These are phyloP conservation scores for Conopomorpha cramerella DNA, from an alignment of 1,140 invertebrate species.

Conservation along the genomic window DNA sequence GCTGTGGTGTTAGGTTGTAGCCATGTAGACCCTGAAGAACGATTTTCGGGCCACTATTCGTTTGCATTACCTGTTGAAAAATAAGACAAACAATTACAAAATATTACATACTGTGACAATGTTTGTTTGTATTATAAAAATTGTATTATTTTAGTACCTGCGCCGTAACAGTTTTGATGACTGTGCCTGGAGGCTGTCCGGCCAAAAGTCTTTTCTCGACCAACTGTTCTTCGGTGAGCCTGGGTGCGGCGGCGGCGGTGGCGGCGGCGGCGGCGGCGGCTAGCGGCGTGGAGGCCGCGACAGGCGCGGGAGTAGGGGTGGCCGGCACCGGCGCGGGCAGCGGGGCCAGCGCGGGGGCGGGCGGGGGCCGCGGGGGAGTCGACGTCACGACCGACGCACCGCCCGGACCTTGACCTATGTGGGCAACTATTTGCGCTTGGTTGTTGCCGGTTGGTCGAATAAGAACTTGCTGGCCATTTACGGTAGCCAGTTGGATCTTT, in stretches of 20 bases:
- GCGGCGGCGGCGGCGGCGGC: conserved; percentile 14
- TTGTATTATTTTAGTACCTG: too few relatives aligned
- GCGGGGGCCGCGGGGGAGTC: conserved; percentile 9
- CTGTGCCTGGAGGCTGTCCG: conserved; percentile 80
- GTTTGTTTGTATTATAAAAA: conserved; percentile 2
- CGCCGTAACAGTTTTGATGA: conserved; percentile 85
- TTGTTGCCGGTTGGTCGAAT: conserved; percentile 75
- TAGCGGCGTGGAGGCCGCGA: conserved; percentile 11
- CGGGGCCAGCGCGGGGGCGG: conserved; percentile 17
- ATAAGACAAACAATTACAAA: conserved; percentile 4
- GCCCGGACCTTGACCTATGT: conserved; percentile 49
- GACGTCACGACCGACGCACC: conserved; percentile 15
- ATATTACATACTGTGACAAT: neutral
- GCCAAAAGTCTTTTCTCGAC: conserved; percentile 73
- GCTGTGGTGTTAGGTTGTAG: conserved; percentile 78
- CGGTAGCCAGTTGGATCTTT: conserved; percentile 80
- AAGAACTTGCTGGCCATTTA: conserved; percentile 80
- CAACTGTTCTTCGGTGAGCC: conserved; percentile 55
- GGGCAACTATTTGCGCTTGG: conserved; percentile 71
- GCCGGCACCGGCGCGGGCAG: conserved; percentile 21
- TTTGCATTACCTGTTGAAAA: conserved; percentile 72
- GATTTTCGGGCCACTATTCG: conserved; percentile 79
- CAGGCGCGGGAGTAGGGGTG: too few relatives aligned
- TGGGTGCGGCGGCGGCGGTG: conserved; percentile 12
- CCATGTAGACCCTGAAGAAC: conserved; percentile 82